Evolutionary conservation across 2,113 vertebrate species (phyloP).

Genomic region (Junco hyemalis): DNA sequence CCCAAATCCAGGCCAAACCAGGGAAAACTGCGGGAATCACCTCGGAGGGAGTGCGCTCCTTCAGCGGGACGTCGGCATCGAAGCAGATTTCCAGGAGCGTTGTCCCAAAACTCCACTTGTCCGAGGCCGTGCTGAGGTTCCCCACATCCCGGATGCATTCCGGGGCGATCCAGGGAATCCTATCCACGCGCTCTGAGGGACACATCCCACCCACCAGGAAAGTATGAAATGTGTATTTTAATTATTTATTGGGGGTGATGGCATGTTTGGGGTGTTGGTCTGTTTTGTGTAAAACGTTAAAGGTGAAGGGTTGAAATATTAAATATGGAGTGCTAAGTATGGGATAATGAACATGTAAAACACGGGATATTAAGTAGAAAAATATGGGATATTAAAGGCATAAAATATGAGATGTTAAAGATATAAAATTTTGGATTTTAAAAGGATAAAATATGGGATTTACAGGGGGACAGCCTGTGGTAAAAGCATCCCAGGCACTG

Average conservation of each 20-base stretch:
- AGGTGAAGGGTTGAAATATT: not conserved
- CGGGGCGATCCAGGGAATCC: conserved; percentile 92
- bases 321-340: too few species aligned
- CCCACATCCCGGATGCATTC: conserved; percentile 78
- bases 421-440: not conserved
- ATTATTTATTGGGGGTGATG: not conserved
- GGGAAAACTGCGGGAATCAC: conserved; percentile 48
- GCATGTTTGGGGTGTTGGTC: not conserved
- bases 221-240: not conserved
- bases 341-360: too few species aligned
- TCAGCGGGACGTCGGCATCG: conserved; percentile 84
- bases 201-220: not conserved
- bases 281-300: not conserved
- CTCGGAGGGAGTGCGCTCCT: conserved; percentile 77
- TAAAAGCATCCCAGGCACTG: not conserved
- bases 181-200: conserved; percentile 83
- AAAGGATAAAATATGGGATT: not conserved
- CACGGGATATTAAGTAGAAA: not conserved
- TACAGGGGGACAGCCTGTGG: not conserved
- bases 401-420: not conserved
- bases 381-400: too few species aligned
- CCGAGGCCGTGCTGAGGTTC: conserved; percentile 69
- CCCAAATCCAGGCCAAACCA: fast-evolving
- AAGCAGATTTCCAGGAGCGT: conserved; percentile 93
- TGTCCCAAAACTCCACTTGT: conserved; percentile 94